Conservation (phyloP, 2,888 invertebrate species). For the Sarcophaga subvicina region DNA sequence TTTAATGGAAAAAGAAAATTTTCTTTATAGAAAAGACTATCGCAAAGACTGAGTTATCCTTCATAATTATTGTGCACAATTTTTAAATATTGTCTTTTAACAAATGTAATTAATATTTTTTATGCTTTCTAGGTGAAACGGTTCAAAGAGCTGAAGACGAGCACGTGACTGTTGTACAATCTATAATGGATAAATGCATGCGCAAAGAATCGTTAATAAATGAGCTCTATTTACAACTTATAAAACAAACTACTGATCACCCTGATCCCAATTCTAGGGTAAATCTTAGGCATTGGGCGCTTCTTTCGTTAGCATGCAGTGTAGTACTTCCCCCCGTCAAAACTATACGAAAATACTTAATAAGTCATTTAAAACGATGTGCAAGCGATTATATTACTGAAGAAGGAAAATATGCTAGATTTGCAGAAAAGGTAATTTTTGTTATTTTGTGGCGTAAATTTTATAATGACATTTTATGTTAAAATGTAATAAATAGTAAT, state of each 20-base stretch:
- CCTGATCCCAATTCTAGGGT: slow-evolving; percentile 94
- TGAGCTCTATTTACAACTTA: slow-evolving; percentile 94
- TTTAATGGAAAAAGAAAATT: no score
- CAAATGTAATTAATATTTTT: background rate
- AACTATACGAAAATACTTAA: slow-evolving; percentile 91
- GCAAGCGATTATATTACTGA: slow-evolving; percentile 94
- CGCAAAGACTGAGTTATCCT: no score
- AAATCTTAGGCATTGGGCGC: slow-evolving; percentile 95
- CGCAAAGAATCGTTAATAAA: slow-evolving; percentile 93
- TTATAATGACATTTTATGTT: no score
- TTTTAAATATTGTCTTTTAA: background rate
- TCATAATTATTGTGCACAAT: no score
- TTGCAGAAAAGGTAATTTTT: slow-evolving; percentile 90
- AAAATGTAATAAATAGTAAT: no score
- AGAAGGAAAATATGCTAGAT: slow-evolving; percentile 96
- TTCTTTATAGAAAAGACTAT: no score
- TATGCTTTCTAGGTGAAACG: slow-evolving; percentile 82
- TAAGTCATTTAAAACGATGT: slow-evolving; percentile 94
- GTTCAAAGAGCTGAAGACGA: slow-evolving; percentile 91
- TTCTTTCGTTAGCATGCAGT: slow-evolving; percentile 90
- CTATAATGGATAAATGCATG: slow-evolving; percentile 94
- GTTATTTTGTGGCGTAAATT: no score
- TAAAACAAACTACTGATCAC: slow-evolving; percentile 96
- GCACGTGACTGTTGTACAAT: slow-evolving; percentile 93
- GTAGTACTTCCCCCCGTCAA: slow-evolving; percentile 94